phyloP scores from a whole-genome alignment of 2,888 invertebrate species.

The Zootermopsis nevadensis region DNA sequence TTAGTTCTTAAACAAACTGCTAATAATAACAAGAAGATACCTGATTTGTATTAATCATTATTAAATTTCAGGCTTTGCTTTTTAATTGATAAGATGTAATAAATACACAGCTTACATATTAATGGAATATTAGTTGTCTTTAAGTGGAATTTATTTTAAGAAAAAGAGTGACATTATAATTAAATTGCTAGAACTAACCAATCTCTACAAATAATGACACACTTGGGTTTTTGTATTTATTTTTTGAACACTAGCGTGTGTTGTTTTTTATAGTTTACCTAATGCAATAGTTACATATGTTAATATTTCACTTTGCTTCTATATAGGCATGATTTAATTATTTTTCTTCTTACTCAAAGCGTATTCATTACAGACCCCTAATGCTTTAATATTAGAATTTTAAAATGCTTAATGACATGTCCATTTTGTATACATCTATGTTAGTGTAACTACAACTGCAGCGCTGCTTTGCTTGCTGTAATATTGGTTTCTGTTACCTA shows the following conservation, averaged over 20 bases:
- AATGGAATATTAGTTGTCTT: slow-evolving; percentile 33
- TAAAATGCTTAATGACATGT: not conserved
- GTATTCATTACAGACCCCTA: slow-evolving; percentile 28
- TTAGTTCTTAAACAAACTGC: slow-evolving; percentile 37
- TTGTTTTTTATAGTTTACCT: slow-evolving; percentile 10
- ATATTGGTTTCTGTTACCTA: not conserved
- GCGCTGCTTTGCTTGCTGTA: not conserved
- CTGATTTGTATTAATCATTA: slow-evolving; percentile 34
- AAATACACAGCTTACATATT: slow-evolving; percentile 37
- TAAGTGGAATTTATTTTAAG: slow-evolving; percentile 38
- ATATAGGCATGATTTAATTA: slow-evolving; percentile 24
- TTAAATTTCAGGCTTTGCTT: slow-evolving; percentile 32
- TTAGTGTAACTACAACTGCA: slow-evolving; percentile 4
- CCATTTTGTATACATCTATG: slow-evolving; percentile 15
- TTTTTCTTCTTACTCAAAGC: slow-evolving; percentile 31
- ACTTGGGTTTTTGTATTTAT: slow-evolving; percentile 11
- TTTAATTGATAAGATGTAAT: slow-evolving; percentile 20
- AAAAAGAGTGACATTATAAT: slow-evolving; percentile 41
- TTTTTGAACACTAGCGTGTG: slow-evolving; percentile 45
- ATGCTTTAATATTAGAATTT: not conserved
- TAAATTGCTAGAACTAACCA: slow-evolving; percentile 41
- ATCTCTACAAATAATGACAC: slow-evolving; percentile 39
- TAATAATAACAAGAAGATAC: slow-evolving; percentile 28
- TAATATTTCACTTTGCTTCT: slow-evolving; percentile 25
- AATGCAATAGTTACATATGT: slow-evolving; percentile 24